Evolutionary conservation across 2,888 invertebrate genomes (phyloP).

Genomic region (Boloria euphrosyne): DNA sequence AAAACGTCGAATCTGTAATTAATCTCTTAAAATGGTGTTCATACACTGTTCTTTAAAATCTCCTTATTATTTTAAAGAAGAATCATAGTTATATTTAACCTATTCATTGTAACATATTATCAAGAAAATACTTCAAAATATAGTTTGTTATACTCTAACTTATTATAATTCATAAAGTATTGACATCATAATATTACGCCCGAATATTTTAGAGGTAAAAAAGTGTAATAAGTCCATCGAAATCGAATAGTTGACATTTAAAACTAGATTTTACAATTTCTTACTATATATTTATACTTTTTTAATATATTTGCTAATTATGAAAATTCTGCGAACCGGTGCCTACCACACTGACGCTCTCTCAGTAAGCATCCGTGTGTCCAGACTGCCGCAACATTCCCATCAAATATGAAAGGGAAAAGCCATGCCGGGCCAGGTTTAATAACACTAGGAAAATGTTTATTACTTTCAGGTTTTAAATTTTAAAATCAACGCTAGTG

Average conservation of each 20-base stretch:
- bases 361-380: conserved; percentile 8
- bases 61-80: conserved; percentile 29
- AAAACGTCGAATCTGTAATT: conserved; percentile 78
- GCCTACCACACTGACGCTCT: conserved; percentile 1
- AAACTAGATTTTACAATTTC: no score
- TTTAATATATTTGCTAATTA: no score
- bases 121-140: no score
- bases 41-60: conserved; percentile 40
- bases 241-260: no score
- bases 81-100: conserved; percentile 25
- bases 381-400: conserved; percentile 44
- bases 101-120: neutral
- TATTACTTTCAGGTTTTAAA: conserved; percentile 36
- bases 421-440: conserved; percentile 44
- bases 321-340: neutral
- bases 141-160: no score
- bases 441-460: conserved; percentile 41
- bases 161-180: no score
- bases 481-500: conserved; percentile 23
- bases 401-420: conserved; percentile 58
- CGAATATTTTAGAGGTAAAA: no score
- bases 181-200: no score
- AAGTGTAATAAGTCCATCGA: no score
- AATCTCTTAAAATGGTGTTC: conserved; percentile 57
- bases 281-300: no score